A percentile compares a stretch with the other conserved stretches of the same genome.
phyloP scores from a whole-genome alignment of 2,888 invertebrate genomes.

The Polietes domitor region DNA sequence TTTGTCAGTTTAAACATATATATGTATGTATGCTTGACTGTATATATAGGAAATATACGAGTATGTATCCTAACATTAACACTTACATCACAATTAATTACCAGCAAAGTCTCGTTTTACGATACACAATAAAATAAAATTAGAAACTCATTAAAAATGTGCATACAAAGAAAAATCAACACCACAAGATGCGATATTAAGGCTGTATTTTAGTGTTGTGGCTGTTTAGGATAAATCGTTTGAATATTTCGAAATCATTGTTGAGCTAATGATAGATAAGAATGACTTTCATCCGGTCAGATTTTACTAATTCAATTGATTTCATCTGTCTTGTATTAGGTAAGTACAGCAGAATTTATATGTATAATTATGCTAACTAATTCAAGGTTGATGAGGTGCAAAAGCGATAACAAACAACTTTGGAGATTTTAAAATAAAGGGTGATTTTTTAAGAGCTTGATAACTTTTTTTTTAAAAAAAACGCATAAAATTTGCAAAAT shows the following conservation, averaged over 20 bases:
- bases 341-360: too few species aligned
- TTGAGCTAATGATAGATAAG: neutral
- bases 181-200: constrained; percentile 18
- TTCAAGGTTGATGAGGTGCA: too few species aligned
- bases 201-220: constrained; percentile 5
- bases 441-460: too few species aligned
- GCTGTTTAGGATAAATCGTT: neutral
- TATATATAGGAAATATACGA: too few species aligned
- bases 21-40: neutral
- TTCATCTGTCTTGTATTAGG: too few species aligned
- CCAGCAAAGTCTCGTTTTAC: constrained; percentile 61
- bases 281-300: too few species aligned
- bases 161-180: constrained; percentile 30
- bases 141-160: constrained; percentile 64
- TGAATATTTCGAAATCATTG: neutral
- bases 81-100: constrained; percentile 63
- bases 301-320: too few species aligned
- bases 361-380: too few species aligned
- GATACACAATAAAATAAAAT: constrained; percentile 62
- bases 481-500: too few species aligned
- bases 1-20: neutral
- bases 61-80: constrained; percentile 47
- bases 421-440: too few species aligned
- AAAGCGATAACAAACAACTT: too few species aligned
- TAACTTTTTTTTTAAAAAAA: too few species aligned